Evolutionary conservation across 2,888 invertebrate species (phyloP).

Genomic region (Tinea pellionella): DNA sequence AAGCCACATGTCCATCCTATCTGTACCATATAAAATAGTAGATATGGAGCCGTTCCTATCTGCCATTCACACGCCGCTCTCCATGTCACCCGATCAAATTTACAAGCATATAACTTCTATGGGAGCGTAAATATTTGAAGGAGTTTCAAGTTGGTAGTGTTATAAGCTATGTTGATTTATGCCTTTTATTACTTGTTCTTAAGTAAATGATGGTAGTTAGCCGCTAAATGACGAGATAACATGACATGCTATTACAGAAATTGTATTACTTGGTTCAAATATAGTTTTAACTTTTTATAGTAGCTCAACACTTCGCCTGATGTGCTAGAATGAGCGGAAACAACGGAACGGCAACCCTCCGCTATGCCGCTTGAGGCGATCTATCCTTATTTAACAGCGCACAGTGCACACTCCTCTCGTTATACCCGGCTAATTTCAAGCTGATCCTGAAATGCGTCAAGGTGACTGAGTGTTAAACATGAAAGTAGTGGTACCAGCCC

Average conservation of each 20-base stretch:
- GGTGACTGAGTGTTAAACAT: too few relatives aligned
- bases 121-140: slow-evolving; percentile 16
- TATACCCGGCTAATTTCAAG: too few relatives aligned
- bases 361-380: too few relatives aligned
- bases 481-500: too few relatives aligned
- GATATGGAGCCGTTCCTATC: slow-evolving; percentile 15
- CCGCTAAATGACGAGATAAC: slow-evolving; percentile 16
- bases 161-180: slow-evolving; percentile 18
- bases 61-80: slow-evolving; percentile 15
- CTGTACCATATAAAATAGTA: slow-evolving; percentile 13
- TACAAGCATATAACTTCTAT: slow-evolving; percentile 13
- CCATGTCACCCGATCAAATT: slow-evolving; percentile 15
- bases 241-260: neutral
- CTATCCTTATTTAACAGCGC: too few relatives aligned
- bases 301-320: too few relatives aligned
- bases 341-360: too few relatives aligned
- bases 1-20: slow-evolving; percentile 27
- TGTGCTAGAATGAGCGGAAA: too few relatives aligned
- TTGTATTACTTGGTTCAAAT: neutral
- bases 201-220: slow-evolving; percentile 20
- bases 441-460: too few relatives aligned
- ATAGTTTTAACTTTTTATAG: too few relatives aligned
- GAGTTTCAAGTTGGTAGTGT: neutral
- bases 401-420: too few relatives aligned
- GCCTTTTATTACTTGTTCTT: slow-evolving; percentile 1